phyloP scores from a whole-genome alignment of 2,888 invertebrate genomes.

The Taphrorychus bicolor region DNA sequence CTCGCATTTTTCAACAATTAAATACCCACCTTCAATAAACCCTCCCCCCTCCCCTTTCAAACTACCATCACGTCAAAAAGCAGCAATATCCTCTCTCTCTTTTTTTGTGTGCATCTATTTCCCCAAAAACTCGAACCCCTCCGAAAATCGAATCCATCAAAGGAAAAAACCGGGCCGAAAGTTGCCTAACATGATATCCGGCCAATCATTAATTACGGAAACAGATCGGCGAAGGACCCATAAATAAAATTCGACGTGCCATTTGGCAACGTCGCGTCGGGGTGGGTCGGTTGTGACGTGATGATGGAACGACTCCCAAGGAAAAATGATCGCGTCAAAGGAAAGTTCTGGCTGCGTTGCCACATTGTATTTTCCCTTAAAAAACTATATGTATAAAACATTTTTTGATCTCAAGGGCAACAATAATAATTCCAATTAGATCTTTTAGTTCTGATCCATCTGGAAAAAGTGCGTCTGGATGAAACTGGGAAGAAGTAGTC shows the following conservation, averaged over 20 bases:
- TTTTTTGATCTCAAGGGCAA: too few relatives aligned
- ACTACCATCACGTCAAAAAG: too few relatives aligned
- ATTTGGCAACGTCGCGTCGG: slow-evolving; percentile 63
- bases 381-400: background rate
- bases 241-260: slow-evolving; percentile 63
- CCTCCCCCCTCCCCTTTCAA: too few relatives aligned
- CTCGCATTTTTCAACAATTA: background rate
- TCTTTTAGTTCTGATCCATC: background rate
- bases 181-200: slow-evolving; percentile 56
- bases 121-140: background rate
- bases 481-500: too few relatives aligned
- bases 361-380: background rate
- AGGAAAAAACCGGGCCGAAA: slow-evolving; percentile 31
- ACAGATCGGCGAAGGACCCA: slow-evolving; percentile 60
- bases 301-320: slow-evolving; percentile 76
- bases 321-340: slow-evolving; percentile 73
- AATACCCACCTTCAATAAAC: background rate
- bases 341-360: slow-evolving; percentile 30
- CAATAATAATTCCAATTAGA: too few relatives aligned
- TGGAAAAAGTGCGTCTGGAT: too few relatives aligned
- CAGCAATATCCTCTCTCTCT: too few relatives aligned
- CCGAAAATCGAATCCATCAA: slow-evolving; percentile 34
- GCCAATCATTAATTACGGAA: slow-evolving; percentile 62
- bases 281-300: slow-evolving; percentile 73
- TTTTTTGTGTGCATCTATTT: background rate